Conservation (phyloP, 2,888 invertebrate species). For the Chymomyza fuscimana region DNA sequence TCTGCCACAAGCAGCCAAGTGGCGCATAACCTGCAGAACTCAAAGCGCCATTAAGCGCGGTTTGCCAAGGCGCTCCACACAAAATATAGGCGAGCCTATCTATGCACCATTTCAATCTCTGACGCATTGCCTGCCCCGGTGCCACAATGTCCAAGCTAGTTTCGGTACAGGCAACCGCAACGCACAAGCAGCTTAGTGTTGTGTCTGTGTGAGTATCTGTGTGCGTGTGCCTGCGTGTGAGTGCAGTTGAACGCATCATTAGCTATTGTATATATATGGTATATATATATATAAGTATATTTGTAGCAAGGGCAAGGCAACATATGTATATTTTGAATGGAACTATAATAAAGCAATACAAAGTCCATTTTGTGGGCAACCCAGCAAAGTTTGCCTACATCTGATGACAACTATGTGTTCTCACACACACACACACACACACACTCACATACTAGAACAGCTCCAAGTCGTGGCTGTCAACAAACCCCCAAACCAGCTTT, state of each 20-base stretch:
- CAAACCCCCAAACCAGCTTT: background rate
- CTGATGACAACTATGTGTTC: conserved; percentile 1
- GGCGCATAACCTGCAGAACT: background rate
- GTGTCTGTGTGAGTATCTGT: background rate
- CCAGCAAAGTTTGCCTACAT: conserved; percentile 3
- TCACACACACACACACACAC: background rate
- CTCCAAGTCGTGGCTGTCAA: background rate
- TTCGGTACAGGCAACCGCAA: background rate
- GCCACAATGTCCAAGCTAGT: background rate
- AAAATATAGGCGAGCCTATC: background rate
- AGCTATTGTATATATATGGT: conserved; percentile 11
- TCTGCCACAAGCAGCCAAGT: background rate
- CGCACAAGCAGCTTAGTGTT: background rate
- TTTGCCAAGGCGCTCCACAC: background rate
- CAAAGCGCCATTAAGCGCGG: conserved; percentile 2
- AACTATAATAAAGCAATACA: conserved; percentile 39
- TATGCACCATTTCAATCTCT: background rate
- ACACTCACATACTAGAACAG: background rate
- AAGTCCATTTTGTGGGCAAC: conserved; percentile 22
- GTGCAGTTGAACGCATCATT: conserved; percentile 22
- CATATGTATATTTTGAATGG: background rate
- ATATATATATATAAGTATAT: no score
- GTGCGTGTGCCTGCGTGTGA: background rate
- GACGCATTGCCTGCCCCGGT: background rate
- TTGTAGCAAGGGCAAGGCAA: background rate